These are phyloP conservation scores for Chiloscyllium plagiosum DNA, from an alignment of 2,113 vertebrate genomes.

Conservation along the genomic window DNA sequence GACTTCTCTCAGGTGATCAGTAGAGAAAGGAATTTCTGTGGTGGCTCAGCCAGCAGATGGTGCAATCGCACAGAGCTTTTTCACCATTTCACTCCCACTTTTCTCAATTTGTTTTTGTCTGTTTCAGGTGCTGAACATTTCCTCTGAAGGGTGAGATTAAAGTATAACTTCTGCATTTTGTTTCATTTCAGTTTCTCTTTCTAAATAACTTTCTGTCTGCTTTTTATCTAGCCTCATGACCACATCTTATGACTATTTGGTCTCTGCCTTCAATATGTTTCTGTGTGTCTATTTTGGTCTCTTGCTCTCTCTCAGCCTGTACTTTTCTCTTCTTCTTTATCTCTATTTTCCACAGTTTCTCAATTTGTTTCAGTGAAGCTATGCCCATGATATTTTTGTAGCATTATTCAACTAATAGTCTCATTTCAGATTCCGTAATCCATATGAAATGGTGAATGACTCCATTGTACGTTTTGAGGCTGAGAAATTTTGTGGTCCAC, in stretches of 20 bases:
- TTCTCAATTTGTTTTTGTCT: not conserved
- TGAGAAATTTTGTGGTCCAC: conserved; percentile 12
- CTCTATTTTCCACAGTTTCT: not conserved
- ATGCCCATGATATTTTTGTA: not conserved
- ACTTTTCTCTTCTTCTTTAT: not conserved
- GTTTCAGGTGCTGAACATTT: conserved; percentile 26
- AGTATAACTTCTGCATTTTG: not conserved
- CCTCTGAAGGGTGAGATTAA: conserved; percentile 25
- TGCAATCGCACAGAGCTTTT: not conserved
- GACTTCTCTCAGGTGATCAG: not conserved
- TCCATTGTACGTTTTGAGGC: conserved; percentile 17
- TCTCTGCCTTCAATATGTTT: not conserved
- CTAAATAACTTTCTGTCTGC: not conserved
- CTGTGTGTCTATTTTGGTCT: not conserved
- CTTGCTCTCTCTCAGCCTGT: not conserved
- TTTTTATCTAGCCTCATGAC: not conserved
- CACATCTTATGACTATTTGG: not conserved
- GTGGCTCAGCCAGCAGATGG: not conserved
- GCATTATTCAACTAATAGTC: not conserved
- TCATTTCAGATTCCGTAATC: not conserved
- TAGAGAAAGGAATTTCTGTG: no score
- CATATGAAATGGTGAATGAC: not conserved
- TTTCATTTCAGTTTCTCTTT: not conserved
- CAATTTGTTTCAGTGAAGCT: not conserved
- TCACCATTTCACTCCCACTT: not conserved